Evolutionary conservation across 1,140 invertebrate genomes (phyloP).

Genomic region (Penaeus vannamei): DNA sequence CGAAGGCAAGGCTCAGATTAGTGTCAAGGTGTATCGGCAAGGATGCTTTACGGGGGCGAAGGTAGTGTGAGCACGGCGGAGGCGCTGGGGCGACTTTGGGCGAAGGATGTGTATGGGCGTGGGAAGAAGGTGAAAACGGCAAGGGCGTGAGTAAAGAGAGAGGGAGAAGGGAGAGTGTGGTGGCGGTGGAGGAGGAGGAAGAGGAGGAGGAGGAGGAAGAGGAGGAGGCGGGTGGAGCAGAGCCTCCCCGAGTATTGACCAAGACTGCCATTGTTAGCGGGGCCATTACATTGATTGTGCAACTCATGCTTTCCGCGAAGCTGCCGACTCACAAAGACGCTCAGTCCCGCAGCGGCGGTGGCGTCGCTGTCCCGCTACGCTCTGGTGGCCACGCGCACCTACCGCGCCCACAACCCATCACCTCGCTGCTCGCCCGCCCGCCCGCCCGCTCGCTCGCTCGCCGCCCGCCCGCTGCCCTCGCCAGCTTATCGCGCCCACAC

Average conservation of each 20-base stretch:
- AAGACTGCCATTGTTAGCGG: slow-evolving; percentile 67
- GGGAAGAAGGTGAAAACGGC: not conserved
- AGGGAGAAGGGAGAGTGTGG: slow-evolving; percentile 23
- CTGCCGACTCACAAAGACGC: slow-evolving; percentile 63
- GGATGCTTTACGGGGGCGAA: not conserved
- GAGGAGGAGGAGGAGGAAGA: slow-evolving; percentile 44
- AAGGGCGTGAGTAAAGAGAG: slow-evolving; percentile 20
- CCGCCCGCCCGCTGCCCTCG: slow-evolving; percentile 39
- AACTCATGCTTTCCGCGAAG: slow-evolving; percentile 67
- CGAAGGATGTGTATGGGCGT: slow-evolving; percentile 16
- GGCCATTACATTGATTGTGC: slow-evolving; percentile 68
- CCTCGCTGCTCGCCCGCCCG: not conserved
- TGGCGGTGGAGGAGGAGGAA: slow-evolving; percentile 18
- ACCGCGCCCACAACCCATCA: slow-evolving; percentile 1
- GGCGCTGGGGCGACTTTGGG: not conserved
- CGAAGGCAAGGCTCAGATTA: too few relatives aligned
- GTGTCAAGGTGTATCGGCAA: too few relatives aligned
- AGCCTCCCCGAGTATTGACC: slow-evolving; percentile 62
- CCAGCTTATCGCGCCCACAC: too few relatives aligned
- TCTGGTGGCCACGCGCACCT: slow-evolving; percentile 40
- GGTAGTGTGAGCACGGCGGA: not conserved
- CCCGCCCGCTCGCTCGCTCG: slow-evolving; percentile 7
- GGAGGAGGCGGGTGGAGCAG: slow-evolving; percentile 26
- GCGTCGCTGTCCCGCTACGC: slow-evolving; percentile 49
- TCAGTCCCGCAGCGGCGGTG: slow-evolving; percentile 34